Conservation (phyloP, 2,888 invertebrate genomes). For the Tribolium freemani region DNA sequence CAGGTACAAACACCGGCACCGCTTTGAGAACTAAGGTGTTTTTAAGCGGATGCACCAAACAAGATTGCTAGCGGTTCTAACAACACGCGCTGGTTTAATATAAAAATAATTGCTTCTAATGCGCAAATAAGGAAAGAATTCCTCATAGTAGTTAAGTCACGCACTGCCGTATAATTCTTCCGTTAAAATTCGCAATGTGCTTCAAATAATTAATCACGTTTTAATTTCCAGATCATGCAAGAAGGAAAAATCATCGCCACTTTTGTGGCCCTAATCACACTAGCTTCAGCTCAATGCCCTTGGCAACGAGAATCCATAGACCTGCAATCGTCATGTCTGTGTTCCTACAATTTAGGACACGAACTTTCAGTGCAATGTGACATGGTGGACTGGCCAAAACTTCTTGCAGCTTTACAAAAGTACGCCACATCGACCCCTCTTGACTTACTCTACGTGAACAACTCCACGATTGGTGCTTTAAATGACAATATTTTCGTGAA, state of each 20-base stretch:
- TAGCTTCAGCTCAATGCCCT: constrained; percentile 80
- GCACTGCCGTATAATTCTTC: constrained; percentile 8
- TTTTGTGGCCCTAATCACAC: constrained; percentile 55
- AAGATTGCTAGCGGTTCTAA: constrained; percentile 36
- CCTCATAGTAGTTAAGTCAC: constrained; percentile 23
- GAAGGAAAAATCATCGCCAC: constrained; percentile 54
- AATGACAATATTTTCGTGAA: constrained; percentile 78
- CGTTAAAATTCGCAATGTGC: constrained; percentile 15
- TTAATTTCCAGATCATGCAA: constrained; percentile 63
- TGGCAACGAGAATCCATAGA: constrained; percentile 84
- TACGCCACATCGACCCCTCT: constrained; percentile 78
- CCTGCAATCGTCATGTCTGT: constrained; percentile 87
- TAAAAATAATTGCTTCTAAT: constrained; percentile 33
- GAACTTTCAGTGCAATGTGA: constrained; percentile 93
- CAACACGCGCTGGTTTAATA: constrained; percentile 25
- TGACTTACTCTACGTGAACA: constrained; percentile 90
- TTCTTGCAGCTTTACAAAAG: constrained; percentile 81
- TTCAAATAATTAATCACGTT: constrained; percentile 7
- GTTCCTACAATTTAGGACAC: constrained; percentile 87
- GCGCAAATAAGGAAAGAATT: constrained; percentile 27
- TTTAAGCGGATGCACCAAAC: not conserved
- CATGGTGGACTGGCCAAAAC: constrained; percentile 84
- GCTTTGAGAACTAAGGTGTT: not conserved
- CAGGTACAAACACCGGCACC: not conserved
- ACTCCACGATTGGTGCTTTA: constrained; percentile 82